Conservation (phyloP, 1,140 invertebrate genomes). For the Sipha flava region DNA sequence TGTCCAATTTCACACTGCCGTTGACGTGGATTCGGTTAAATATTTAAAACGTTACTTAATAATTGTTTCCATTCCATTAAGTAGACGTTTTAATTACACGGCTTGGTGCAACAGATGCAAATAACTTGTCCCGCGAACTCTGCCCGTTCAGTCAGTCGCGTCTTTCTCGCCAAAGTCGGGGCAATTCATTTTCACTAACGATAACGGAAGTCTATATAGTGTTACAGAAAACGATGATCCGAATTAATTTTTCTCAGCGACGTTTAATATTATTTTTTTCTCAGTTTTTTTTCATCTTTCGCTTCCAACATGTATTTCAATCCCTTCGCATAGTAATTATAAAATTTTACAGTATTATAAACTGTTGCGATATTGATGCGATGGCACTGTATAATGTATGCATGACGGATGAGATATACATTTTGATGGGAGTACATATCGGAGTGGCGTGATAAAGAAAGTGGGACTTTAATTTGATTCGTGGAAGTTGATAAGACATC, state of each 20-base stretch:
- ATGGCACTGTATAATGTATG: too few species aligned
- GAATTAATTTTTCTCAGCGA: neutral
- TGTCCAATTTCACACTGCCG: neutral
- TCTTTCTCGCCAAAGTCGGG: neutral
- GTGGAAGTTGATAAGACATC: too few species aligned
- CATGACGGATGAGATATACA: too few species aligned
- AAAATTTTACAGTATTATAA: too few species aligned
- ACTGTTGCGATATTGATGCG: too few species aligned
- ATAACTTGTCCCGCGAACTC: neutral
- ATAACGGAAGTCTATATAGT: neutral
- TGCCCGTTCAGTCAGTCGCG: neutral
- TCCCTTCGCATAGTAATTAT: too few species aligned
- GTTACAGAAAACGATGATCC: neutral
- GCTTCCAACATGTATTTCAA: too few species aligned
- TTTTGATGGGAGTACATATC: too few species aligned
- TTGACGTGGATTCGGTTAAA: neutral
- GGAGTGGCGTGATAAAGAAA: too few species aligned
- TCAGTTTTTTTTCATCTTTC: neutral
- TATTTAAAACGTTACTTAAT: neutral
- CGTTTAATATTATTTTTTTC: neutral
- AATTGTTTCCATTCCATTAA: neutral
- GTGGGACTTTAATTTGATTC: too few species aligned
- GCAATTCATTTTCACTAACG: neutral
- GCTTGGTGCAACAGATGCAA: constrained; percentile 19
- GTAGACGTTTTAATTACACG: constrained; percentile 19